Evolutionary conservation across 2,113 vertebrate species (phyloP).

Genomic region (Heteronetta atricapilla): DNA sequence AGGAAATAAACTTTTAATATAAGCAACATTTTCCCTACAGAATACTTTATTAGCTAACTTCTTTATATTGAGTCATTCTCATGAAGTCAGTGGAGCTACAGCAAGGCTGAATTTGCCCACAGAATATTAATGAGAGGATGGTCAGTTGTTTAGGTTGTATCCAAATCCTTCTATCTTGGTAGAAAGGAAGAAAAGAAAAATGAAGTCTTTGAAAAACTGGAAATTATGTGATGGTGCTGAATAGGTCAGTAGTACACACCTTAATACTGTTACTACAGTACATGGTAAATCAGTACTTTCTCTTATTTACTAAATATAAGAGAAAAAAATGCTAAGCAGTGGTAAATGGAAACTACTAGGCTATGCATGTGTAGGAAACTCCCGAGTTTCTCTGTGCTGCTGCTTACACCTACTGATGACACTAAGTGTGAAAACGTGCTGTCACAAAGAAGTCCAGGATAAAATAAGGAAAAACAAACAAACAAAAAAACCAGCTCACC

Average conservation of each 20-base stretch:
- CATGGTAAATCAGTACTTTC: not conserved
- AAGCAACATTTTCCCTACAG: not conserved
- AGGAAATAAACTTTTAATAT: not conserved
- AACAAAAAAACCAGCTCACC: not conserved
- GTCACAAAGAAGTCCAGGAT: not conserved
- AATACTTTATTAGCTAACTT: not conserved
- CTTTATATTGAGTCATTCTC: not conserved
- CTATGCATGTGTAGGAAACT: not conserved
- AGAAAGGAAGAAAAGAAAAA: not conserved
- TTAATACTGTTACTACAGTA: not conserved
- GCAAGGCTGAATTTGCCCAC: not conserved
- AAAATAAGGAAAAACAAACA: not conserved
- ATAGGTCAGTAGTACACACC: not conserved
- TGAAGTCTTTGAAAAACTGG: not conserved
- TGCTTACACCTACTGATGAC: not conserved
- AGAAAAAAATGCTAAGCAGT: not conserved
- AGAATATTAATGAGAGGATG: not conserved
- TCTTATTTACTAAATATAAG: fast-evolving
- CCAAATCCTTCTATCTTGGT: not conserved
- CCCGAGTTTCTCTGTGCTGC: not conserved
- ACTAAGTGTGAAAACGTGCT: not conserved
- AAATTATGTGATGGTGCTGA: not conserved
- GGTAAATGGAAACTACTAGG: not conserved
- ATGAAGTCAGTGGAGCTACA: not conserved
- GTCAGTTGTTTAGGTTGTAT: not conserved